Percentiles rank a stretch among this genome's conserved stretches.
phyloP scores from a whole-genome alignment of 2,113 vertebrate species.

The Salminus brasiliensis region DNA sequence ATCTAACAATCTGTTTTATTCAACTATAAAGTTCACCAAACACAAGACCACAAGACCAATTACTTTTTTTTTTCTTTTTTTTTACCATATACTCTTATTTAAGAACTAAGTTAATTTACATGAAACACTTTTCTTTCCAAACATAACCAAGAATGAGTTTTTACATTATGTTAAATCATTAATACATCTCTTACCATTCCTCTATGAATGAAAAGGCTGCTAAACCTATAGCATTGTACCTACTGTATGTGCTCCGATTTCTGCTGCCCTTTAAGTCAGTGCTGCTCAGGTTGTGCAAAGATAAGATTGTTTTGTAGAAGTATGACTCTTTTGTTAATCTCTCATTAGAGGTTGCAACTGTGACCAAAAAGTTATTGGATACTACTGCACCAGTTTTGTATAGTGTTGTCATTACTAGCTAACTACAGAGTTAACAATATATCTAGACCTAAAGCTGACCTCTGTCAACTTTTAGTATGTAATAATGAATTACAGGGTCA shows the following conservation, averaged over 20 bases:
- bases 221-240: constrained; percentile 47
- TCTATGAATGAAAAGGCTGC: constrained; percentile 49
- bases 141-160: neutral
- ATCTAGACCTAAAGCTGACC: constrained; percentile 20
- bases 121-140: neutral
- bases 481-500: constrained; percentile 10
- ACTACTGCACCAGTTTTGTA: constrained; percentile 44
- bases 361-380: constrained; percentile 38
- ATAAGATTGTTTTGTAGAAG: constrained; percentile 30
- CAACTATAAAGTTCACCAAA: constrained; percentile 5
- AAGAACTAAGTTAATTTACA: neutral
- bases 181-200: constrained; percentile 42
- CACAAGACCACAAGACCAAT: neutral
- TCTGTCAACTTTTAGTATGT: constrained; percentile 40
- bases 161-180: neutral
- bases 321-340: constrained; percentile 31
- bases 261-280: constrained; percentile 54
- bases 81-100: neutral
- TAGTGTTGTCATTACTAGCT: constrained; percentile 28
- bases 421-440: constrained; percentile 20
- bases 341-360: constrained; percentile 28
- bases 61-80: neutral
- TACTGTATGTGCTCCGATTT: constrained; percentile 44
- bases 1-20: neutral
- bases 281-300: constrained; percentile 53